These are phyloP conservation scores for Synanceia verrucosa DNA, from an alignment of 2,797 vertebrate species.

Conservation along the genomic window DNA sequence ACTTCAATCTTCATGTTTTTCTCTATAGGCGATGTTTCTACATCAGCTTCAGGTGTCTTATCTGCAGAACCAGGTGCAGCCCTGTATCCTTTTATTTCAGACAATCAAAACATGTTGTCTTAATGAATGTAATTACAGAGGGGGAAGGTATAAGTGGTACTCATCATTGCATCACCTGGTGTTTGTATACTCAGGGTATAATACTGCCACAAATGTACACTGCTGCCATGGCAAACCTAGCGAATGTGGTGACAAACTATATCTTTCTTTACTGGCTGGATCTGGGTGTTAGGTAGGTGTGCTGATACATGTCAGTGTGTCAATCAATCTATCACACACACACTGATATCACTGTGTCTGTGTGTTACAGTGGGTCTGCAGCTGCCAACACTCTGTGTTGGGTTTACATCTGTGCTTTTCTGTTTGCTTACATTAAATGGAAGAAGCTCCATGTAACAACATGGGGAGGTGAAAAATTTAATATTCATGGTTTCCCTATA, in stretches of 20 bases:
- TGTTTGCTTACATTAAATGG: conserved; percentile 87
- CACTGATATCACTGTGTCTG: neutral
- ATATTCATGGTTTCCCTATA: neutral
- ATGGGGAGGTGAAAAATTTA: conserved; percentile 87
- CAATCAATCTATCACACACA: neutral
- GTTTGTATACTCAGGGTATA: conserved; percentile 83
- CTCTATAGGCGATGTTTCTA: conserved; percentile 86
- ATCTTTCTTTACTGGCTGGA: conserved; percentile 85
- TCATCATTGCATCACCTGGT: neutral
- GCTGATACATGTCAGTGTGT: neutral
- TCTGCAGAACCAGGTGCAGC: conserved; percentile 89
- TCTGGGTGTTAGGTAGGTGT: conserved; percentile 89
- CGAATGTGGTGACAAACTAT: conserved; percentile 88
- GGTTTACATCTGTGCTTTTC: conserved; percentile 80
- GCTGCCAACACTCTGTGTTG: conserved; percentile 87
- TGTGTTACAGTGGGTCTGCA: conserved; percentile 87
- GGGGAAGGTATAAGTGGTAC: neutral
- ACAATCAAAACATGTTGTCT: neutral
- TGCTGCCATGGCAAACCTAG: conserved; percentile 84
- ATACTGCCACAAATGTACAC: conserved; percentile 89
- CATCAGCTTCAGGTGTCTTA: conserved; percentile 88
- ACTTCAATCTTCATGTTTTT: neutral
- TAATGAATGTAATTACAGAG: neutral
- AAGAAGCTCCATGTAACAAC: conserved; percentile 88
- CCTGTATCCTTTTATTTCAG: neutral